Evolutionary conservation across 1,140 invertebrate species (phyloP), one percentile per base, ranked within the genome.

Genomic region (Amphibalanus amphitrite): DNA sequence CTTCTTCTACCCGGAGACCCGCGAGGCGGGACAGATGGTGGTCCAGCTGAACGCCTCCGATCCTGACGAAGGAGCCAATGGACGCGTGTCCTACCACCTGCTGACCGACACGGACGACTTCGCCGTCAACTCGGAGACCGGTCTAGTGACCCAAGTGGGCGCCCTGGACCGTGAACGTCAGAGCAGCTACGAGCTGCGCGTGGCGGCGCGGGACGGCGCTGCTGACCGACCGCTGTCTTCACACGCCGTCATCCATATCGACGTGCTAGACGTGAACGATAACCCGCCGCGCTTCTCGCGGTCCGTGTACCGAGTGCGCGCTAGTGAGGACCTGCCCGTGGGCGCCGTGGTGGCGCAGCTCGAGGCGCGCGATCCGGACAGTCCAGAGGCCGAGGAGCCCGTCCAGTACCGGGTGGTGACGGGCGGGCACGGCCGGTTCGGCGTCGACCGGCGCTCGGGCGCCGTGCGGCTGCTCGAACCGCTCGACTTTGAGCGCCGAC

Each of bases 251-350:
- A 77, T 84, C 33, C 82, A 83, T 74, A 75, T 85, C 26, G 84
- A 85, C 1, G 87, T 97, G 0, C 88, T 92, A 75, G 94, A 97
- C 78, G 87, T 94, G 29, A 97, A 97, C 78, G 94, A 97, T 80
- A 93, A 94, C 77, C 84, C 89, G 0, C 94, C 94, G 0, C 84
- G 81, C 59, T 97, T 97, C 75, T 76, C 78, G 70, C 76, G 29
- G 17, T 69, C 70, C 30, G 25, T 69, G 59, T 67, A 72, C 26
- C 77, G 78, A 28, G 90, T 93, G 4, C 91, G 92, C 78, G 86
- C 95, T 0, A 85, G 92, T 0, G 95, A 97, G 81, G 95, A 97
- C 79, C 85, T 96, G 40, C 94, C 94, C 0, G 80, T 88, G 1
- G 93, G 93, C 71, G 89, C 90, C 47, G 87, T 95, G 0, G 87